A percentile compares a stretch with the other conserved stretches of the same genome.
Conservation (phyloP, 2,888 invertebrate species). For the Ichneumon xanthorius region DNA sequence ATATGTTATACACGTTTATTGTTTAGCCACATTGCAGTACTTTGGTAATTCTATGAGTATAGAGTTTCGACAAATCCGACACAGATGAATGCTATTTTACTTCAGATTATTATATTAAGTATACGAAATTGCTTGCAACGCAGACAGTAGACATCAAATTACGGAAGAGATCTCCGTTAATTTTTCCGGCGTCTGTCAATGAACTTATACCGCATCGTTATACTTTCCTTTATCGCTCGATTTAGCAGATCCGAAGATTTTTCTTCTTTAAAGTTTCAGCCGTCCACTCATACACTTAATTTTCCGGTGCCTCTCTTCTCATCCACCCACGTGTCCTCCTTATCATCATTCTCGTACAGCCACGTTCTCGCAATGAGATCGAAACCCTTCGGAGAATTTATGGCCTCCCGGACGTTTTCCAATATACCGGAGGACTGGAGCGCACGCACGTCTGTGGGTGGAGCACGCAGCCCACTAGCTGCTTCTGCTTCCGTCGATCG, state of each 20-base stretch:
- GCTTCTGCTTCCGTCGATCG: constrained; percentile 10
- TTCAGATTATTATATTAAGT: too few relatives aligned
- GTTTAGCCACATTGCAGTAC: not conserved
- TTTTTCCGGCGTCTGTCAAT: not conserved
- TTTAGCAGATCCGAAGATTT: not conserved
- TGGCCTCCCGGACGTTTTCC: constrained; percentile 34
- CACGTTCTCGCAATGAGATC: constrained; percentile 15
- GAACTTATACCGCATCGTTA: not conserved
- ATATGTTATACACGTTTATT: not conserved
- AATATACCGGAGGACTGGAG: constrained; percentile 14
- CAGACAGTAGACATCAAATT: not conserved
- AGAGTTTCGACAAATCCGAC: not conserved
- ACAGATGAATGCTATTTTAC: not conserved
- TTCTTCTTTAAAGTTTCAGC: not conserved
- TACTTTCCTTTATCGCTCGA: not conserved
- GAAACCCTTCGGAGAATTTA: constrained; percentile 30
- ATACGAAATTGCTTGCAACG: not conserved
- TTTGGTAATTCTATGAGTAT: not conserved
- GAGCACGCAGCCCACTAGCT: constrained; percentile 2
- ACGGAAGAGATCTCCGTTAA: not conserved
- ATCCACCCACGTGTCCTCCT: not conserved
- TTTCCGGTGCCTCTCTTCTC: not conserved
- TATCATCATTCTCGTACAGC: constrained; percentile 13
- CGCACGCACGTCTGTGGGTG: constrained; percentile 25
- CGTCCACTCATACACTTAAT: not conserved